phyloP scores from a whole-genome alignment of 1,140 invertebrate genomes.

The Fopius arisanus region DNA sequence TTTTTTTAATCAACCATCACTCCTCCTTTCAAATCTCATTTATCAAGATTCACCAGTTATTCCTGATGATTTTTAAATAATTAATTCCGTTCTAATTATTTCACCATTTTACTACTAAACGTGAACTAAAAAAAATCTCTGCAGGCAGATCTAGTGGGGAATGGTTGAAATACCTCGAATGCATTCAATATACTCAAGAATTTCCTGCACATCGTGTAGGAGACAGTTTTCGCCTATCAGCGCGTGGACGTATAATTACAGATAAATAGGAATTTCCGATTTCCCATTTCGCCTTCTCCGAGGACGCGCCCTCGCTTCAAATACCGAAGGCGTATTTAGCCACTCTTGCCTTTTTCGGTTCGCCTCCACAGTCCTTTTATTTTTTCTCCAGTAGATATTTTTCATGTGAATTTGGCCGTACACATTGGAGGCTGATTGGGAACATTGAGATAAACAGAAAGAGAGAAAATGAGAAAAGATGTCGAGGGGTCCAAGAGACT shows the following conservation, averaged over 20 bases:
- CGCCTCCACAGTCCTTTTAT: neutral
- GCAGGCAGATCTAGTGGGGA: too few species aligned
- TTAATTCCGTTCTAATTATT: too few species aligned
- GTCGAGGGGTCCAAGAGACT: neutral
- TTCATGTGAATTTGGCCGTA: neutral
- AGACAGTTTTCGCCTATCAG: neutral
- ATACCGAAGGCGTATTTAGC: slow-evolving; percentile 9
- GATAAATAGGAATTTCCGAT: slow-evolving; percentile 13
- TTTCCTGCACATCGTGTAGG: neutral
- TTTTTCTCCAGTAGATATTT: neutral
- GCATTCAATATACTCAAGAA: neutral
- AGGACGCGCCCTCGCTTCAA: slow-evolving; percentile 5
- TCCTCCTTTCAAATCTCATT: too few species aligned
- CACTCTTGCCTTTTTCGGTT: neutral
- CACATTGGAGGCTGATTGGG: neutral
- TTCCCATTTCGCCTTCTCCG: neutral
- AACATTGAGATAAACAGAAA: neutral
- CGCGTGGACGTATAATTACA: slow-evolving; percentile 8
- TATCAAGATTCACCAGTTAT: too few species aligned
- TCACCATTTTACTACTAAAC: too few species aligned
- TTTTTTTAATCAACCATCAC: too few species aligned
- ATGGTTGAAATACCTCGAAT: too few species aligned
- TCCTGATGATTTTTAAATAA: too few species aligned
- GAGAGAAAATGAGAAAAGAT: neutral
- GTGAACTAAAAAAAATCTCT: too few species aligned